Base-by-base conservation (phyloP, 2,888 invertebrate species). In the Julus scanicus region DNA sequence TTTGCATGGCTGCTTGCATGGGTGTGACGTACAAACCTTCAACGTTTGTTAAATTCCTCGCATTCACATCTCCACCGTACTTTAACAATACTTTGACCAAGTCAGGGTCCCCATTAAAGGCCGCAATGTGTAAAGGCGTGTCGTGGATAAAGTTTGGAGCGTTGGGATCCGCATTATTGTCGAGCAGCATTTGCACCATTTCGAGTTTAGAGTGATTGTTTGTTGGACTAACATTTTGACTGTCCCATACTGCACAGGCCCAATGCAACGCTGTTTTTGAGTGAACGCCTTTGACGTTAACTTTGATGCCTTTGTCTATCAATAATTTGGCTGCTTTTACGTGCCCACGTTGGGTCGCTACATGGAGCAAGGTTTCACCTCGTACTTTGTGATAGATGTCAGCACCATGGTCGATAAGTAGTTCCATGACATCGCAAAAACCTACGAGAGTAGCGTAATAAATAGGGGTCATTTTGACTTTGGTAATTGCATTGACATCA, bases 21-120 rank as follows among this genome's bases (percentile, higher is more conserved):
- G 44, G 44, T 44, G 44, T 44, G 6, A 8, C 8, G 5, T 5
- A 8, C 44, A 44, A 44, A 5, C 8, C 44, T 44, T 44, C 44
- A 44, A 44, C 44, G 44, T 8, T 8, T 44, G 8, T 44, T 44
- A 44, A 44, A 44, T 44, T 44, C 44, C 44, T 44, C 44, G 44
- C 44, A 44, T 44, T 44, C 44, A 8, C 44, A 44, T 44, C 44
- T 44, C 44, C 44, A 29, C 95, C 95, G 87, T 94, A 15, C 15
- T 40, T 48, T 29, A 87, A 57, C 49, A 87, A 29, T 15, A 5
- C 17, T 29, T n/a, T n/a, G 13, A 87, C 87, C 29, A 87, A 29
- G 15, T 57, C 53, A 17, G 20, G n/a, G 29, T 87, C 2, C 49
- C 29, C 63, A 13, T 57, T 11, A n/a, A 3, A 3, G 17, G 87